Conservation (phyloP, 2,888 invertebrate species). For the Acrobasis suavella region DNA sequence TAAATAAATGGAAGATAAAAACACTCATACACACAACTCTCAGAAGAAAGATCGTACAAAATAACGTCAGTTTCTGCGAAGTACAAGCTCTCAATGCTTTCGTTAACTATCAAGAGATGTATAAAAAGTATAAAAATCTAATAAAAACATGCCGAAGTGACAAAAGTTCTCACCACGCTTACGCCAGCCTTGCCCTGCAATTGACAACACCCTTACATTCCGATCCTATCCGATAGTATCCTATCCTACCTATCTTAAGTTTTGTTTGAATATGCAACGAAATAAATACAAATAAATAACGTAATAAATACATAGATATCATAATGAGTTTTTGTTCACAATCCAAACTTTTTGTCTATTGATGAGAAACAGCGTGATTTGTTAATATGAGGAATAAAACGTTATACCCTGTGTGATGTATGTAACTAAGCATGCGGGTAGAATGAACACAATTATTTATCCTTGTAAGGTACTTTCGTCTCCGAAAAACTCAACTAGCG, state of each 20-base stretch:
- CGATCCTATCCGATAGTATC: constrained; percentile 25
- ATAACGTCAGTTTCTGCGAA: background rate
- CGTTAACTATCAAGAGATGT: background rate
- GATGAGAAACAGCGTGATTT: background rate
- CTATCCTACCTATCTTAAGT: constrained; percentile 26
- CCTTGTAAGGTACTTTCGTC: no score
- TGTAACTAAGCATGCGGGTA: no score
- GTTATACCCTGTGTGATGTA: no score
- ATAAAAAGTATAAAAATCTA: constrained; percentile 19
- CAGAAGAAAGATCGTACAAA: background rate
- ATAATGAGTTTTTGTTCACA: constrained; percentile 34
- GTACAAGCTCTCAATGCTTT: background rate
- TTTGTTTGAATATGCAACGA: constrained; percentile 29
- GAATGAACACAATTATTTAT: no score
- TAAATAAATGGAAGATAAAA: background rate
- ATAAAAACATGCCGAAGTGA: constrained; percentile 63
- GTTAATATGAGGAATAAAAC: background rate
- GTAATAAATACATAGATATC: constrained; percentile 34
- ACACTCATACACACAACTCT: constrained; percentile 3
- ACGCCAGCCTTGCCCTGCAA: constrained; percentile 71
- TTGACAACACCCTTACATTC: constrained; percentile 57
- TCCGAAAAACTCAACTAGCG: no score
- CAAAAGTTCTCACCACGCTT: constrained; percentile 73
- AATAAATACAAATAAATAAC: constrained; percentile 34
- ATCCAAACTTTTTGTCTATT: constrained; percentile 28